Evolutionary conservation across 2,113 vertebrate genomes (phyloP).

Genomic region (Marmota monax): DNA sequence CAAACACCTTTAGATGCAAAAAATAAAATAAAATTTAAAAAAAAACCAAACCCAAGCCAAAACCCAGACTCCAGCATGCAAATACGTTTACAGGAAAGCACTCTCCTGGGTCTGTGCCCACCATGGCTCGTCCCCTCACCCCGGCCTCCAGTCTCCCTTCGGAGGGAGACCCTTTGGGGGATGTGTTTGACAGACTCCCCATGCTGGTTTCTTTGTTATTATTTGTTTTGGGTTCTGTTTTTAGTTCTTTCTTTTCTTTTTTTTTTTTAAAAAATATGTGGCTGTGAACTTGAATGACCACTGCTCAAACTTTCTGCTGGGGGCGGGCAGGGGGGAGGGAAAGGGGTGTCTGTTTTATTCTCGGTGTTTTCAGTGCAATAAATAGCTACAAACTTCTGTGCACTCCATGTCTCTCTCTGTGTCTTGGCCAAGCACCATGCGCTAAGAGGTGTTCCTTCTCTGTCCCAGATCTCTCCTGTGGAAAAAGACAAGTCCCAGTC

Average conservation of each 20-base stretch:
- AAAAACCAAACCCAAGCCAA: neutral
- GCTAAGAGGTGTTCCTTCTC: neutral
- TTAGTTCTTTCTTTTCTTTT: constrained; percentile 35
- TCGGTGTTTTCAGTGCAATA: constrained; percentile 93
- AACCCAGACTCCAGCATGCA: constrained; percentile 51
- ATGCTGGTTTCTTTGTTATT: constrained; percentile 85
- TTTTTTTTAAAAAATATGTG: constrained; percentile 73
- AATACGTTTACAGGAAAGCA: neutral
- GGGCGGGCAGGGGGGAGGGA: constrained; percentile 70
- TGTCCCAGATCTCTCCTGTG: neutral
- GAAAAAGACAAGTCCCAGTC: neutral
- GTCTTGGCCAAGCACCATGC: constrained; percentile 44
- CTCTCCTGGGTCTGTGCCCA: neutral
- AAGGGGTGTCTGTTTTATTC: constrained; percentile 89
- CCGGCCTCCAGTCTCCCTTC: constrained; percentile 81
- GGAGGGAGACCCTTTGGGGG: constrained; percentile 82
- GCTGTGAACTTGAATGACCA: constrained; percentile 89
- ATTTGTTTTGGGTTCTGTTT: constrained; percentile 72
- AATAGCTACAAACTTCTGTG: constrained; percentile 90
- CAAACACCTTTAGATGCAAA: constrained; percentile 76
- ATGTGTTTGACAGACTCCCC: constrained; percentile 83
- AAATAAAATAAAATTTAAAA: constrained; percentile 46
- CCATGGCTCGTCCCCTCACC: constrained; percentile 55
- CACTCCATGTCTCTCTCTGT: constrained; percentile 72
- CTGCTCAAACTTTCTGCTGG: constrained; percentile 86